Evolutionary conservation across 1,140 invertebrate genomes (phyloP).

Genomic region (Dinoponera quadriceps): DNA sequence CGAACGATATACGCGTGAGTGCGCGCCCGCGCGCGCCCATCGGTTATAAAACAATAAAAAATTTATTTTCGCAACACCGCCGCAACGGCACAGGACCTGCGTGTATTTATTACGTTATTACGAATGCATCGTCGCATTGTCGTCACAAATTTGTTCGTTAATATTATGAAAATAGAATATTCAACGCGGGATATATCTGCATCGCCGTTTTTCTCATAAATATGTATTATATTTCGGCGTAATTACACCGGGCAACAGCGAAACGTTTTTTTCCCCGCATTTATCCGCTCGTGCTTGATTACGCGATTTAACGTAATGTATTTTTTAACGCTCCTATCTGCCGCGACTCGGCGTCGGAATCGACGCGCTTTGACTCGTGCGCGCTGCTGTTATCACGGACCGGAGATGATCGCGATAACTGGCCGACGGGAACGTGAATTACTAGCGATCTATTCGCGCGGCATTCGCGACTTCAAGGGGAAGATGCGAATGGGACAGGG

Average conservation of each 20-base stretch:
- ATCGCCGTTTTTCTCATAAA: slow-evolving; percentile 56
- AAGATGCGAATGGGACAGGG: too few relatives aligned
- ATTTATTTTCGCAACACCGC: slow-evolving; percentile 22
- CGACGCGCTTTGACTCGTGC: slow-evolving; percentile 1
- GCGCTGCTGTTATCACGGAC: slow-evolving; percentile 8
- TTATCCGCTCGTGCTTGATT: slow-evolving; percentile 32
- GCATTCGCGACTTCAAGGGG: background rate
- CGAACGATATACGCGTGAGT: too few relatives aligned
- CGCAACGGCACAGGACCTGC: too few relatives aligned
- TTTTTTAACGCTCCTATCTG: slow-evolving; percentile 36
- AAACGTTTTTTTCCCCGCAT: slow-evolving; percentile 11
- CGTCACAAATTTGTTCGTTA: slow-evolving; percentile 42
- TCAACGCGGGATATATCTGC: slow-evolving; percentile 57
- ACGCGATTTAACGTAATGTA: slow-evolving; percentile 50
- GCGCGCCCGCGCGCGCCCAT: background rate
- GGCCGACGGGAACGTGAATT: background rate
- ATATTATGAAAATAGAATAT: slow-evolving; percentile 56
- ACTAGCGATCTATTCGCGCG: background rate
- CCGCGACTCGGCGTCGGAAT: background rate
- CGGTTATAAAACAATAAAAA: slow-evolving; percentile 41
- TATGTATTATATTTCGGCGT: slow-evolving; percentile 35
- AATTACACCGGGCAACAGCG: slow-evolving; percentile 47
- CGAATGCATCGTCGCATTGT: slow-evolving; percentile 46
- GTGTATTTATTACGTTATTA: slow-evolving; percentile 32
- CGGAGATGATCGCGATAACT: background rate